A percentile compares a stretch with the other conserved stretches of the same genome.
These are phyloP conservation scores for Salarias fasciatus DNA, from an alignment of 2,797 vertebrate genomes.

Conservation along the genomic window DNA sequence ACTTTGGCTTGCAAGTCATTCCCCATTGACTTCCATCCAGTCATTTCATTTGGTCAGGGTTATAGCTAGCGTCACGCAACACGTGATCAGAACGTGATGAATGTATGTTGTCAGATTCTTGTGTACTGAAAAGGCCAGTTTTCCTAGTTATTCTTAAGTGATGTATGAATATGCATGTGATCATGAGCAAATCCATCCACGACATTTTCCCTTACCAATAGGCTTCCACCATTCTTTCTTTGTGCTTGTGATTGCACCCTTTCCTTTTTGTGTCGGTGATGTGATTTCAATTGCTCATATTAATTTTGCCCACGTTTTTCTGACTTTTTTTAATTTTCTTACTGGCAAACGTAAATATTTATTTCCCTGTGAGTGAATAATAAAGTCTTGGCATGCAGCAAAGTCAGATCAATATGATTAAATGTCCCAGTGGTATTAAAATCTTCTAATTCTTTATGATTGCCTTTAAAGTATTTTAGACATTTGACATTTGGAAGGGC, in stretches of 20 bases:
- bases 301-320: slow-evolving; percentile 19
- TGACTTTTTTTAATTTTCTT: slow-evolving; percentile 5
- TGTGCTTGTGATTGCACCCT: slow-evolving; percentile 7
- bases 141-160: slow-evolving; percentile 57
- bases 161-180: slow-evolving; percentile 58
- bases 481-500: too few species aligned
- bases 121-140: slow-evolving; percentile 52
- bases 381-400: slow-evolving; percentile 23
- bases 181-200: slow-evolving; percentile 53
- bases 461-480: too few species aligned
- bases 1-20: slow-evolving; percentile 89
- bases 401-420: neutral
- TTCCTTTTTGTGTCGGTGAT: slow-evolving; percentile 24
- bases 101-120: slow-evolving; percentile 35
- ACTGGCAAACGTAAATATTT: slow-evolving; percentile 3
- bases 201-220: slow-evolving; percentile 43
- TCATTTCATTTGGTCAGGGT: slow-evolving; percentile 81
- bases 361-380: neutral
- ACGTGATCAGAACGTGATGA: slow-evolving; percentile 34
- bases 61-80: slow-evolving; percentile 69
- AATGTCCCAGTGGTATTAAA: neutral
- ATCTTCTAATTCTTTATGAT: neutral
- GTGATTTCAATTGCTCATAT: slow-evolving; percentile 6
- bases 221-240: too few species aligned
- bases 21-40: slow-evolving; percentile 82